These are phyloP conservation scores for Oasisia sp. DNA, from an alignment of 2,888 invertebrate species.

Conservation along the genomic window DNA sequence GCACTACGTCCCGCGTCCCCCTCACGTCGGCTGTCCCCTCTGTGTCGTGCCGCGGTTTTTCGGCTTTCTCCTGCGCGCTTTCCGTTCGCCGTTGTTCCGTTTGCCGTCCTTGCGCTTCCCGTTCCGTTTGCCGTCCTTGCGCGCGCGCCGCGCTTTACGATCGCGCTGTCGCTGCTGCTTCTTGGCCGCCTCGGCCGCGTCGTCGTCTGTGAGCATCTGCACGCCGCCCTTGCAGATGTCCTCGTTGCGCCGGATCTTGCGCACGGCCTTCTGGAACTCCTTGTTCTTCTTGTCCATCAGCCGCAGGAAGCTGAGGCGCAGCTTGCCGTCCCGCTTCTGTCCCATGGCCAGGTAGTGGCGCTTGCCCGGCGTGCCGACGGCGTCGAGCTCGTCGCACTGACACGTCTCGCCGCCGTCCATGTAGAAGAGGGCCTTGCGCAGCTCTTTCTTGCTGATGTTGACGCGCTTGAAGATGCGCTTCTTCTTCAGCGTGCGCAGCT, in stretches of 20 bases:
- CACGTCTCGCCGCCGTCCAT: slow-evolving; percentile 21
- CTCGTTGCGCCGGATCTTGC: slow-evolving; percentile 18
- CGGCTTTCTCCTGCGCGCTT: background rate
- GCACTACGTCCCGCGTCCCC: background rate
- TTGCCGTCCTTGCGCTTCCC: slow-evolving; percentile 8
- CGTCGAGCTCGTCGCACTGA: background rate
- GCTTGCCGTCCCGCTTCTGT: slow-evolving; percentile 18
- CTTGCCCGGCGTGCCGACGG: slow-evolving; percentile 4
- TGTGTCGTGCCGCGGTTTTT: slow-evolving; percentile 6
- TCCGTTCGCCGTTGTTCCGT: slow-evolving; percentile 14
- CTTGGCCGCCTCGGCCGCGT: slow-evolving; percentile 1
- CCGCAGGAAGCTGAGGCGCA: slow-evolving; percentile 14
- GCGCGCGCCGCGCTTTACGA: background rate
- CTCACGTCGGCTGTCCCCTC: background rate
- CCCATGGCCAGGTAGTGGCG: slow-evolving; percentile 28
- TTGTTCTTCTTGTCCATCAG: slow-evolving; percentile 22
- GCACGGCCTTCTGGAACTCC: slow-evolving; percentile 24
- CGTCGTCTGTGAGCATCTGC: slow-evolving; percentile 17
- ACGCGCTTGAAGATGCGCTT: slow-evolving; percentile 1
- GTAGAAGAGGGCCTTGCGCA: slow-evolving; percentile 14
- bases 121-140: slow-evolving; percentile 22
- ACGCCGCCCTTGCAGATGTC: slow-evolving; percentile 29
- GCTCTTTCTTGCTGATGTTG: background rate
- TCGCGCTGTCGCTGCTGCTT: background rate
- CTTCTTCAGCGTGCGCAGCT: background rate